Evolutionary conservation across 2,888 invertebrate species (phyloP).

Genomic region (Mythimna vitellina): DNA sequence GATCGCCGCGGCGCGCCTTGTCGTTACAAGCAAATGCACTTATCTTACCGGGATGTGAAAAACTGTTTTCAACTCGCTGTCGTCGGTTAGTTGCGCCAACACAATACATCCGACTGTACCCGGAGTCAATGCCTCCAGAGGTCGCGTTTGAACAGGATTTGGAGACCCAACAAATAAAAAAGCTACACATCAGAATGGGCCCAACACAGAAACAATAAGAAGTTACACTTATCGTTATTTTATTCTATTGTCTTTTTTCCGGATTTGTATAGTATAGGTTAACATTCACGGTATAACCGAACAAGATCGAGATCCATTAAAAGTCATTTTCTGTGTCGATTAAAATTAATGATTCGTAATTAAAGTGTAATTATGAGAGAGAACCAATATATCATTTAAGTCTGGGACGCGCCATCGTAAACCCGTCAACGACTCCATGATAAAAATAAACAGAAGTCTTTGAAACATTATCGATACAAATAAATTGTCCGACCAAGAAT

Average conservation of each 20-base stretch:
- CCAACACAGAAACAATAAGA: constrained; percentile 82
- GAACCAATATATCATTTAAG: constrained; percentile 72
- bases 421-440: constrained; percentile 76
- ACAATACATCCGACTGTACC: constrained; percentile 77
- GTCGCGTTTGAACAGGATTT: constrained; percentile 83
- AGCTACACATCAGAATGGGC: constrained; percentile 77
- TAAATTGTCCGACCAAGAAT: constrained; percentile 87
- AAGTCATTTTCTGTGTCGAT: constrained; percentile 63
- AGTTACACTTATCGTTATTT: constrained; percentile 74
- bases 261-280: constrained; percentile 67
- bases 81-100: constrained; percentile 87
- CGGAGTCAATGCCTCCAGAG: constrained; percentile 84
- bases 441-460: constrained; percentile 87
- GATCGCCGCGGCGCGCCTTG: constrained; percentile 86
- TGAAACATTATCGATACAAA: constrained; percentile 86
- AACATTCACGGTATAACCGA: constrained; percentile 59
- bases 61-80: constrained; percentile 85
- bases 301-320: constrained; percentile 50
- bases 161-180: constrained; percentile 80
- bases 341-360: constrained; percentile 68
- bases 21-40: constrained; percentile 91
- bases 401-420: constrained; percentile 75
- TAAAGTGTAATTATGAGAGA: constrained; percentile 75
- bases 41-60: constrained; percentile 89
- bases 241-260: constrained; percentile 72